A percentile compares a stretch with the other conserved stretches of the same genome.
phyloP scores from a whole-genome alignment of 1,140 invertebrate species.

The Pygmarrhopalites habei region DNA sequence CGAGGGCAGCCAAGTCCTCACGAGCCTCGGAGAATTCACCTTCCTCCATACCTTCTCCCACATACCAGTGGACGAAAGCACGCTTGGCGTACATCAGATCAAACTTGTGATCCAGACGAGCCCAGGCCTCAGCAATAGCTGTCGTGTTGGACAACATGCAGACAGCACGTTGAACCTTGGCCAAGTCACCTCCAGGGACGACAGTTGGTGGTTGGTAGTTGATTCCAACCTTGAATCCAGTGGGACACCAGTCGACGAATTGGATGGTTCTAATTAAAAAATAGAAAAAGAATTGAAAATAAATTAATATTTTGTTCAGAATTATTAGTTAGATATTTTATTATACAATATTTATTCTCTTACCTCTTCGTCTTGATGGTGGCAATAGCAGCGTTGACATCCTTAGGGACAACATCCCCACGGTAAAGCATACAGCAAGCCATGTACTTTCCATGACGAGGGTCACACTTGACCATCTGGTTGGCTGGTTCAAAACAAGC shows the following conservation, averaged over 20 bases:
- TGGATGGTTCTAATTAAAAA: slow-evolving; percentile 69
- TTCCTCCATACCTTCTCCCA: slow-evolving; percentile 67
- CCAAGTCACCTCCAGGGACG: too few species aligned
- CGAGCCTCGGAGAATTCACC: slow-evolving; percentile 77
- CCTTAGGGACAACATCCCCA: too few species aligned
- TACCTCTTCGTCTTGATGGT: slow-evolving; percentile 57
- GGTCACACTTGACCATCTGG: slow-evolving; percentile 60
- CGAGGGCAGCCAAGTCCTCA: too few species aligned
- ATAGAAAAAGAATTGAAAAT: slow-evolving; percentile 40
- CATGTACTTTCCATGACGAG: slow-evolving; percentile 56
- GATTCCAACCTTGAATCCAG: too few species aligned
- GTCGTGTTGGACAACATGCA: too few species aligned
- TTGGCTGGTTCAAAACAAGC: slow-evolving; percentile 73
- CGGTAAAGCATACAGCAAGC: too few species aligned
- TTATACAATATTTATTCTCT: too few species aligned
- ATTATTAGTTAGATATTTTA: too few species aligned
- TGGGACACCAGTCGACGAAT: too few species aligned
- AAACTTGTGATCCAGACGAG: too few species aligned
- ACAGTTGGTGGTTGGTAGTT: too few species aligned
- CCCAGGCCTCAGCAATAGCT: slow-evolving; percentile 77
- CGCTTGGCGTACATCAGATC: slow-evolving; percentile 42
- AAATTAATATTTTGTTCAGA: not conserved
- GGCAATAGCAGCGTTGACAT: slow-evolving; percentile 61
- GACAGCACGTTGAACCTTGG: slow-evolving; percentile 56
- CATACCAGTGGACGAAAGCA: slow-evolving; percentile 48